phyloP scores from a whole-genome alignment of 1,140 invertebrate species.

The Dufourea novaeangliae region DNA sequence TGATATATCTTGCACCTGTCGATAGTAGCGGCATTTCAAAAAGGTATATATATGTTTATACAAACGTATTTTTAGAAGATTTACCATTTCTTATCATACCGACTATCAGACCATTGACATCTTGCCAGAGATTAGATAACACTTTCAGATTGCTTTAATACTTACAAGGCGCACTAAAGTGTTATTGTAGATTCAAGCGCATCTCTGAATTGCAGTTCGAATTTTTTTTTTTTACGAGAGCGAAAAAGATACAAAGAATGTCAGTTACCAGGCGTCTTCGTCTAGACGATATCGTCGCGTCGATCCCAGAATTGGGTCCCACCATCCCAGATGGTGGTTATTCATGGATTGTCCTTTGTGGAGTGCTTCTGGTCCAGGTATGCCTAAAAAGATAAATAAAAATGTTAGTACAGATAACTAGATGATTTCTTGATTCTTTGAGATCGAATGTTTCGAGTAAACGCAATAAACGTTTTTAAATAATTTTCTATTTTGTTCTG shows the following conservation, averaged over 20 bases:
- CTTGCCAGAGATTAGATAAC: constrained; percentile 65
- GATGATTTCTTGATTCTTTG: not conserved
- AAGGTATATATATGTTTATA: not conserved
- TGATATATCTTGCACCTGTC: not conserved
- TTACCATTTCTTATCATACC: constrained; percentile 52
- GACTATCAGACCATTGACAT: constrained; percentile 59
- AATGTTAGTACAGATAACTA: not conserved
- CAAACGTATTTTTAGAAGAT: constrained; percentile 2
- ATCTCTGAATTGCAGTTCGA: not conserved
- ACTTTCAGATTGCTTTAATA: constrained; percentile 13
- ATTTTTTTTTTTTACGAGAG: not conserved
- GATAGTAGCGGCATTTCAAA: no score
- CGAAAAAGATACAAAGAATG: constrained; percentile 60
- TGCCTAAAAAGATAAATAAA: not conserved
- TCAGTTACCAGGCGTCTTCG: constrained; percentile 78
- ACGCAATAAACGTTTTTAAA: not conserved
- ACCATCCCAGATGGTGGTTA: constrained; percentile 85
- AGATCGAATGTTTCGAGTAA: not conserved
- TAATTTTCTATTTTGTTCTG: not conserved
- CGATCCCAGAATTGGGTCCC: constrained; percentile 85
- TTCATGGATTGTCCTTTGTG: constrained; percentile 85
- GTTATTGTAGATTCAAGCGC: constrained; percentile 3
- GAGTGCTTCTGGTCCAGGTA: constrained; percentile 83
- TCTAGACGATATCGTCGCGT: constrained; percentile 83
- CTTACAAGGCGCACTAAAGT: not conserved